Base-by-base conservation (phyloP, 2,888 invertebrate genomes). In the Pterostichus niger region DNA sequence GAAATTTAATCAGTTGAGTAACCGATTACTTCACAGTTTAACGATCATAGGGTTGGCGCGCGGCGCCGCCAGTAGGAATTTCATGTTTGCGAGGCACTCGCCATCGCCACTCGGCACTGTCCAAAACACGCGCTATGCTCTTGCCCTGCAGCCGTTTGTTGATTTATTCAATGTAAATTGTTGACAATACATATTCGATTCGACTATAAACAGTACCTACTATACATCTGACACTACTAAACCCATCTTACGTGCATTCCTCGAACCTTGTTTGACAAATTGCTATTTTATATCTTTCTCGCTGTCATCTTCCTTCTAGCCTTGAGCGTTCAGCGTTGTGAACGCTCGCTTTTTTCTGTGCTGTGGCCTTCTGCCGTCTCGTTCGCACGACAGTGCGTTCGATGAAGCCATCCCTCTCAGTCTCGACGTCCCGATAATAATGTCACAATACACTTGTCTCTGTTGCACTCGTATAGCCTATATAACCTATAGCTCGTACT, bases 1-100 rank as follows among this genome's bases (percentile, higher is more conserved):
- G 90, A 89, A 90, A 90, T 90, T 90, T 90, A 90, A 90, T 90
- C 90, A 90, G 89, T 90, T 88, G 89, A 89, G 77, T 83, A 77
- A 90, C 88, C 89, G 89, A 89, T 89, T 89, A 89, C 86, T 89
- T 90, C 87, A 89, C 90, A 83, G 83, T 83, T 83, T 77, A 86
- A 86, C 89, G 90, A 83, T 90, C 90, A 90, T 89, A 90, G 89
- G 88, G 87, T 87, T 88, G 89, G 89, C 89, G 89, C 88, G 49
- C 54, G 59, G 33, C 68, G 77, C 76, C 77, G 76, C 77, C 68
- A 77, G 76, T 83, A 49, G 83, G 83, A 83, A 83, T 83, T 83
- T 77, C 76, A 83, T 83, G 83, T 77, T 59, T 77, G 83, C 52
- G 40, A 44, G 40, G 68, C 44, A 71, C 15, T 40, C 59, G 40